Conservation (phyloP, 1,140 invertebrate species). For the Meloidogyne floridensis region DNA sequence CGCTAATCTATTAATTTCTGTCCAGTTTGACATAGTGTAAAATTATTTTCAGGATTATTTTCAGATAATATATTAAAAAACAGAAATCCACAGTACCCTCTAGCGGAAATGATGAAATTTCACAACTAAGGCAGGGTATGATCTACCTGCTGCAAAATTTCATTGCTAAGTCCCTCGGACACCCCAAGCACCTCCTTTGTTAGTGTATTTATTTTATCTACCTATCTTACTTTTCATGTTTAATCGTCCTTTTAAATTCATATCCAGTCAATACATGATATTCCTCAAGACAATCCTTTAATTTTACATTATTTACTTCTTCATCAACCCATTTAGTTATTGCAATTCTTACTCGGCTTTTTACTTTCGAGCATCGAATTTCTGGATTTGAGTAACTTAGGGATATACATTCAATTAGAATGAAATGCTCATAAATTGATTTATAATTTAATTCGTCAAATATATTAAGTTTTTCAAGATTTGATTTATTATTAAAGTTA, state of each 20-base stretch:
- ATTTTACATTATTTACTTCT: not conserved
- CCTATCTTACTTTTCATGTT: not conserved
- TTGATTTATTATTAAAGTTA: not conserved
- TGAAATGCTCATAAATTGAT: constrained; percentile 12
- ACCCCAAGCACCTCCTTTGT: no score
- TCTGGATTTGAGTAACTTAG: not conserved
- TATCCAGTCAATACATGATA: not conserved
- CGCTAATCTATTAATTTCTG: no score
- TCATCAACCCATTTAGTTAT: not conserved
- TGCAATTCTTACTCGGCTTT: not conserved
- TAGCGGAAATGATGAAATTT: no score
- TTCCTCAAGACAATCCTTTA: not conserved
- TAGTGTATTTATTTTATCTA: not conserved
- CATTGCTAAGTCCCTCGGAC: no score
- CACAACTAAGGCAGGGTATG: no score
- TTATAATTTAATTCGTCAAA: constrained; percentile 20
- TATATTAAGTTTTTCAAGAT: not conserved
- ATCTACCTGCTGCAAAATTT: no score
- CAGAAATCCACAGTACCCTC: no score
- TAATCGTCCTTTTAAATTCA: not conserved
- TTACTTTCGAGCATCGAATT: not conserved
- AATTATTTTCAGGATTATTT: no score
- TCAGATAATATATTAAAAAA: no score
- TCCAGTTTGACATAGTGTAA: no score
- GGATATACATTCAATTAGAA: constrained; percentile 5